Evolutionary conservation across 2,113 vertebrate genomes (phyloP), one percentile per base, ranked within the genome.

Genomic region (Ictidomys tridecemlineatus): DNA sequence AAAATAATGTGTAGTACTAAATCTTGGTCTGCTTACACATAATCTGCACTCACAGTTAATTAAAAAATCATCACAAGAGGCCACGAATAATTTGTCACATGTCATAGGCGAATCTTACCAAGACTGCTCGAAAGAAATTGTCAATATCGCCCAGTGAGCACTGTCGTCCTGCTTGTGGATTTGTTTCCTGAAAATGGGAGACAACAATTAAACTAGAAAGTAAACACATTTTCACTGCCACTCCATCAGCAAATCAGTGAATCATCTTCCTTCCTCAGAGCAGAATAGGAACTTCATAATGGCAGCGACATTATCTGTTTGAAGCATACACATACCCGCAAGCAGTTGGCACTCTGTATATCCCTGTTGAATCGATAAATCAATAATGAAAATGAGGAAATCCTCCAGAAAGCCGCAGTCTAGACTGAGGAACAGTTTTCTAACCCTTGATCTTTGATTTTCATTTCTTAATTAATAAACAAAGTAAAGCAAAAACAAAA

Each of bases 1-100:
- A 77, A 90, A 98, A 97, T 91, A 91, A 97, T 76, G 94, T 69
- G 37, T 9, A 95, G 96, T 17, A 93, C 73, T 96, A 85, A 96
- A 96, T 95, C 26, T 97, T 95, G n/a, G n/a, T n/a, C n/a, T n/a
- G n/a, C n/a, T n/a, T n/a, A n/a, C n/a, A n/a, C n/a, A n/a, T n/a
- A n/a, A n/a, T n/a, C n/a, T n/a, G n/a, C n/a, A n/a, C n/a, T n/a
- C n/a, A n/a, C n/a, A n/a, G 56, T 96, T 97, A 96, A 98, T 96
- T 97, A 85, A 84, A 95, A 95, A 42, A 97, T 95, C 88, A 82
- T 95, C 93, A 92, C 13, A 26, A 42, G 37, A 90, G 97, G 94
- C 93, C 93, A 74, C 16, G 96, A 96, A 94, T 90, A 34, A 53
- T 53, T 58, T 84, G 77, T 89, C 63, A 74, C 45, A 24, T 72